Conservation (phyloP, 1,140 invertebrate genomes). For the Hetaerina americana region DNA sequence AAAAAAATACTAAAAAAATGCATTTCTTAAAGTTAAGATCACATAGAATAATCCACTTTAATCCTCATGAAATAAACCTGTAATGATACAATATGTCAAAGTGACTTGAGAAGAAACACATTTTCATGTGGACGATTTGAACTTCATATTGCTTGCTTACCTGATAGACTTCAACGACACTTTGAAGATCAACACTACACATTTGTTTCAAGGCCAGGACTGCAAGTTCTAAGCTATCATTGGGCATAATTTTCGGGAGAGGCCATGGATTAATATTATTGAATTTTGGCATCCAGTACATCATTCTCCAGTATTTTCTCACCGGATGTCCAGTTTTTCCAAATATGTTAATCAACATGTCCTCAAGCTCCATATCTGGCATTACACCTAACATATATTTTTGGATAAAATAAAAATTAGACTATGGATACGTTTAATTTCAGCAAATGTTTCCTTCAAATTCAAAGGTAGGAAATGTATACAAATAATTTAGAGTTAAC, state of each 20-base stretch:
- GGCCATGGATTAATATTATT: conserved; percentile 82
- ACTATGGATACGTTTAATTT: conserved; percentile 6
- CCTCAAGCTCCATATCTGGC: conserved; percentile 77
- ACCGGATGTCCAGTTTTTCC: conserved; percentile 62
- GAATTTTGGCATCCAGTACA: conserved; percentile 98
- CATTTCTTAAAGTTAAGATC: neutral
- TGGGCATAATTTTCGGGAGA: conserved; percentile 58
- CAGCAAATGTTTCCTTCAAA: conserved; percentile 7
- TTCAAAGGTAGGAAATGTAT: neutral
- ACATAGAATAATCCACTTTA: neutral
- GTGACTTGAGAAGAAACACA: too few species aligned
- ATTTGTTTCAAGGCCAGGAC: conserved; percentile 76
- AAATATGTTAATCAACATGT: conserved; percentile 71
- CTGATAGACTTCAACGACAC: conserved; percentile 52
- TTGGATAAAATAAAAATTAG: conserved; percentile 8
- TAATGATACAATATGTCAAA: too few species aligned
- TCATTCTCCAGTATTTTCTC: conserved; percentile 78
- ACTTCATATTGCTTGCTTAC: conserved; percentile 32
- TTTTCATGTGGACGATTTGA: too few species aligned
- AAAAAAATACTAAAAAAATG: conserved; percentile 5
- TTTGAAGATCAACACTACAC: conserved; percentile 67
- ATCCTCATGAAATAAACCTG: neutral
- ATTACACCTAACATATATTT: conserved; percentile 52
- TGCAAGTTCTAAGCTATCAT: conserved; percentile 66
- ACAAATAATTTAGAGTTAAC: too few species aligned